Evolutionary conservation across 2,888 invertebrate species (phyloP), one percentile per base, ranked within the genome.

Genomic region (Xiphydria camelus): DNA sequence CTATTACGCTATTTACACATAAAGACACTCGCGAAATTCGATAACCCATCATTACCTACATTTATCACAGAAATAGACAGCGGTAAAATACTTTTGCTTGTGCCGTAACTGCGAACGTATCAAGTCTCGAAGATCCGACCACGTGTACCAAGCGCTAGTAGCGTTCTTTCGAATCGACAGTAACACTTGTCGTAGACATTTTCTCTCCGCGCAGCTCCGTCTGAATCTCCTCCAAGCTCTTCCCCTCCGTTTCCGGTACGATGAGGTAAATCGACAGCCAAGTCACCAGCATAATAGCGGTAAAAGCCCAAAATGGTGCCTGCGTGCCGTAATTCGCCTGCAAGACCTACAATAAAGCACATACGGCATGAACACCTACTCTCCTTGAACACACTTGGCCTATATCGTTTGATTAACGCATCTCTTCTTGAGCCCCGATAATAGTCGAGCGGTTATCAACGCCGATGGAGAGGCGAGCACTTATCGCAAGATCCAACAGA

Each of bases 241-340:
- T 74, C 38, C 75, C 73, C 47, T 74, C 74, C 10, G 75, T 75
- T 49, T 75, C 75, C 9, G 73, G 72, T 22, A 74, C 68, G 52
- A 62, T 70, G 29, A 65, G 49, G 53, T 71, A 74, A 49, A 71
- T 68, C 25, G 68, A 48, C 17, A 70, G 47, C 69, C 70, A 73
- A 33, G 73, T 41, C 39, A 71, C n/a, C 38, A 59, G 49, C 9
- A 70, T 71, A 45, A 73, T 61, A 17, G 40, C 51, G 4, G 71
- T 52, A 46, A 73, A 71, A 38, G 45, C 53, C 66, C 66, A 66
- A 26, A 75, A 61, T 2, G 75, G 68, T 44, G 59, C 59, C 38
- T 64, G 58, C 4, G 62, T 66, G 17, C 72, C 75, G 26, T 67
- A 68, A 3, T 49, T 40, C 18, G 64, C 63, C 32, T 63, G 61